Percentiles rank a stretch among this genome's conserved stretches.
phyloP scores from a whole-genome alignment of 1,140 invertebrate species.

The Pseudomyrmex pallidus region DNA sequence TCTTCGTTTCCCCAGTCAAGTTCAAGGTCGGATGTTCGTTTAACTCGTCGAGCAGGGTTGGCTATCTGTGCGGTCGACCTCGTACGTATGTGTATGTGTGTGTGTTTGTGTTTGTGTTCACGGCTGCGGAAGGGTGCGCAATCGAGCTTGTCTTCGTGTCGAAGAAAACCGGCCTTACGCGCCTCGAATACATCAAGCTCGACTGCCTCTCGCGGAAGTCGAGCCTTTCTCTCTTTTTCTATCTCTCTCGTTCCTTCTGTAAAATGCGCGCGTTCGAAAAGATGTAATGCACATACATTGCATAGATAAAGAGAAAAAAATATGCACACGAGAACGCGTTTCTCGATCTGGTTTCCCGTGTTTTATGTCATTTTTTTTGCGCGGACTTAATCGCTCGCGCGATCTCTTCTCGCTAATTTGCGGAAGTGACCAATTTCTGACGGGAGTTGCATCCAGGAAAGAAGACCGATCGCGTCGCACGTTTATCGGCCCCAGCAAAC shows the following conservation, averaged over 20 bases:
- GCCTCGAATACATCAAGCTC: not conserved
- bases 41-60: conserved; percentile 20
- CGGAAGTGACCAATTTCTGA: not conserved
- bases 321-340: not conserved
- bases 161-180: not conserved
- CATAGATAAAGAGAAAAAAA: not conserved
- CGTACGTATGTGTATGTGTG: not conserved
- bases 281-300: too few relatives aligned
- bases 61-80: not conserved
- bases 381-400: not conserved
- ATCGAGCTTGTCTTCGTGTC: not conserved
- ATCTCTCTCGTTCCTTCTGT: too few relatives aligned
- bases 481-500: conserved; percentile 8
- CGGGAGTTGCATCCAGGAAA: not conserved
- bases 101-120: not conserved
- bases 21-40: conserved; percentile 29
- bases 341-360: too few relatives aligned
- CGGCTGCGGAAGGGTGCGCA: not conserved
- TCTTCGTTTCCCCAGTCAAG: not conserved
- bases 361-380: not conserved
- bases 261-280: too few relatives aligned
- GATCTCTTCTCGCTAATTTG: not conserved
- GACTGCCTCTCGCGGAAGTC: not conserved
- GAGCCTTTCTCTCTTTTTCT: not conserved
- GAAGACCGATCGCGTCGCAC: not conserved